Evolutionary conservation across 2,888 invertebrate species (phyloP).

Genomic region (Cantharis nigra): DNA sequence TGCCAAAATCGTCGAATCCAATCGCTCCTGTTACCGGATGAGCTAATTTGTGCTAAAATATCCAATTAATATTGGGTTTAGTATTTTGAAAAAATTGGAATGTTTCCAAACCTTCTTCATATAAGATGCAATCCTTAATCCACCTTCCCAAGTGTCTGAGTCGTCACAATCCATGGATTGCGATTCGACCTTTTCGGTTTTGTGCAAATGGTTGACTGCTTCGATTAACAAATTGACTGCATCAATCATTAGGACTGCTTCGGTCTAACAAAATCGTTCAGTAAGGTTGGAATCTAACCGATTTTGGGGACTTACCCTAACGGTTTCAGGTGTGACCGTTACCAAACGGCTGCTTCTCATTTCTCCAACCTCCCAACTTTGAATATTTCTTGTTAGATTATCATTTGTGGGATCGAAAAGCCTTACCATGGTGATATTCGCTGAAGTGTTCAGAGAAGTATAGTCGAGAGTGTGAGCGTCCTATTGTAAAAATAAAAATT

Average conservation of each 20-base stretch:
- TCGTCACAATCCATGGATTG: conserved; percentile 40
- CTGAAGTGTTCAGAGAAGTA: conserved; percentile 62
- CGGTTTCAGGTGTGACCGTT: conserved; percentile 26
- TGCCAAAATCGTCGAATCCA: conserved; percentile 69
- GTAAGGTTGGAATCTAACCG: background rate
- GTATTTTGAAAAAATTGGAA: background rate
- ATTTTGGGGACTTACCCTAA: conserved; percentile 26
- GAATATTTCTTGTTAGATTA: conserved; percentile 58
- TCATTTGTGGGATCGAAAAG: conserved; percentile 63
- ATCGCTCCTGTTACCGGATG: conserved; percentile 69
- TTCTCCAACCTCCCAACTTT: conserved; percentile 49
- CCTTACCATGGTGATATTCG: conserved; percentile 73
- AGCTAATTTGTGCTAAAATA: conserved; percentile 14
- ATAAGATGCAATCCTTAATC: conserved; percentile 67
- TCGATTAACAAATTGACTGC: conserved; percentile 60
- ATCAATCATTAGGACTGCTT: conserved; percentile 71
- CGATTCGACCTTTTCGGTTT: conserved; percentile 32
- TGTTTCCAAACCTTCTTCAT: conserved; percentile 61
- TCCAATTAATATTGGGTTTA: background rate
- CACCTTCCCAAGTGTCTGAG: conserved; percentile 60
- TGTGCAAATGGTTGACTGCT: conserved; percentile 36
- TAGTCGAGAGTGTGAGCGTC: conserved; percentile 70
- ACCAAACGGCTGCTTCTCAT: conserved; percentile 16
- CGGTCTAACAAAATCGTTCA: conserved; percentile 57
- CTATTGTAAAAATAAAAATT: conserved; percentile 36